phyloP scores from a whole-genome alignment of 2,888 invertebrate species.

The Elgonia sp. region DNA sequence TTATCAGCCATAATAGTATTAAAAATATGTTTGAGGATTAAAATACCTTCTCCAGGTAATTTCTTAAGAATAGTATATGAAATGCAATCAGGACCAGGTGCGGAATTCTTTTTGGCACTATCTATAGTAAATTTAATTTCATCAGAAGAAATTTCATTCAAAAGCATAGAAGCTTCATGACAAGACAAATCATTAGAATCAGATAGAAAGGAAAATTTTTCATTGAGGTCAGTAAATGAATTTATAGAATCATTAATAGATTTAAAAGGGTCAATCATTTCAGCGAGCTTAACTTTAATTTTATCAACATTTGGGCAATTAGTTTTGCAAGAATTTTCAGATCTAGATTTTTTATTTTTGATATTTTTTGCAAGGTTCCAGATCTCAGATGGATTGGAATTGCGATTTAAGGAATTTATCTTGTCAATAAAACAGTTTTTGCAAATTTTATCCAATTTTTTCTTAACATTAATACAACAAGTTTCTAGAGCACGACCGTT shows the following conservation, averaged over 20 bases:
- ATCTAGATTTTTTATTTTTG: not conserved
- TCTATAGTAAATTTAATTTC: not conserved
- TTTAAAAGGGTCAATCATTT: not conserved
- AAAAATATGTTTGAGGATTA: not conserved
- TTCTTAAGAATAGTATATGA: not conserved
- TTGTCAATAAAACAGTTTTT: not conserved
- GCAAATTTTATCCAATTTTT: not conserved
- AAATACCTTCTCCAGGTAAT: not conserved
- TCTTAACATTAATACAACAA: not conserved
- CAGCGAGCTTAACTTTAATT: not conserved
- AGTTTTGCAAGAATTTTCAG: not conserved
- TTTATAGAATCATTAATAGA: no score
- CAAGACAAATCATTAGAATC: not conserved
- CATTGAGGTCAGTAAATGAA: no score
- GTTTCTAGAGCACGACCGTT: not conserved
- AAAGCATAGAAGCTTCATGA: not conserved
- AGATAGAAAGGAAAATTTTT: no score
- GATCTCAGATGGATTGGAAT: not conserved
- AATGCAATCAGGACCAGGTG: not conserved
- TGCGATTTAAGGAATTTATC: not conserved
- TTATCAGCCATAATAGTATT: not conserved
- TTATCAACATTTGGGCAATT: not conserved
- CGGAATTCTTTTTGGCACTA: not conserved
- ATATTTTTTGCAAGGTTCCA: slow-evolving; percentile 20
- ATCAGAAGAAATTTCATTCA: not conserved